Base-by-base conservation (phyloP, 2,797 vertebrate genomes). In the Silurus aristotelis region DNA sequence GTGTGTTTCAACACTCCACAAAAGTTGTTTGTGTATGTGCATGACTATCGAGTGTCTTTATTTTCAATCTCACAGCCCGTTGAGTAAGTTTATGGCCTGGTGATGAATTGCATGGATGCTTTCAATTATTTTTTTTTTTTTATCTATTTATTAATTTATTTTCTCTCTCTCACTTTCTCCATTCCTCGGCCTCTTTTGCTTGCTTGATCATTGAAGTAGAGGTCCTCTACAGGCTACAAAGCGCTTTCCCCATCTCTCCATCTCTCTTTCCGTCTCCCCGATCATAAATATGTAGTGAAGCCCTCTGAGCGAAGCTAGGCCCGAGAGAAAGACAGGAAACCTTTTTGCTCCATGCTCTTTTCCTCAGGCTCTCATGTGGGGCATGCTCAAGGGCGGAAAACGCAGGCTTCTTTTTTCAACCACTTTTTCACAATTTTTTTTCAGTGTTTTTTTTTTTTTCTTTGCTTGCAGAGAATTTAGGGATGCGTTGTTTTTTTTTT, bases 251-350 rank as follows among this genome's bases (percentile, higher is more conserved):
- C 79, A 55, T 77, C 56, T 85, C 78, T 77, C 84, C 68, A 72
- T 70, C 71, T 77, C 68, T n/a, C 48, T 52, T 2, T 52, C 48
- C 10, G 6, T 52, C 48, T 80, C 64, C 72, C 73, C 48, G 46
- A 66, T 90, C 88, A 89, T 88, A 83, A 89, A 89, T 89, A 89
- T 89, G 87, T 86, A 86, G 88, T 64, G 25, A 66, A 83, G 76
- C 63, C 67, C 80, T 84, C 77, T 52, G 84, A 87, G 88, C 68
- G 25, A 60, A 84, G 84, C 68, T 66, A 46, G 63, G 61, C 77
- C 85, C 63, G 25, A 75, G 80, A 89, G 84, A 64, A 63, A 85
- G 83, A 78, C 83, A 85, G 85, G 66, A 85, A 67, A 46, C n/a
- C 86, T 84, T 87, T 90, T 84, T 84, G 82, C 86, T 84, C 86